Base-by-base conservation (phyloP, 2,888 invertebrate species). In the Imbricaverruca yamaguchii region DNA sequence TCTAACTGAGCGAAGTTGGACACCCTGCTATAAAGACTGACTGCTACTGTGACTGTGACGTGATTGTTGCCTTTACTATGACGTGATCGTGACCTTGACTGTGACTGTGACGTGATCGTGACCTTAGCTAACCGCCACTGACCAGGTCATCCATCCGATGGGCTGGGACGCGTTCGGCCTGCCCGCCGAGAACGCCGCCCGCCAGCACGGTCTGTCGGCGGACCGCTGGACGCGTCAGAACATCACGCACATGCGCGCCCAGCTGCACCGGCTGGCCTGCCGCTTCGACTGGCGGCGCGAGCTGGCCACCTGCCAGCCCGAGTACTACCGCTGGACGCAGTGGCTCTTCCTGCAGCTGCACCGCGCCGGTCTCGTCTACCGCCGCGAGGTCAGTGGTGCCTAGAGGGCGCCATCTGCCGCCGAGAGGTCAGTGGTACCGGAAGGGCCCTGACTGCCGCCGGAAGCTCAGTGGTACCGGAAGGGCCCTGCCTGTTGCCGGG, bases 121-220 rank as follows among this genome's bases (percentile, higher is more conserved):
- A 9, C n/a, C 65, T 12, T 12, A 9, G 9, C 57, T 57, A 12
- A 57, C 57, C 57, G 57, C 10, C 12, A 57, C 57, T 57, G 57
- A 15, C 23, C 80, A 91, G 88, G 91, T 92, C 0, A 90, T 98
- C 83, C 98, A 98, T 88, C 99, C 99, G 0, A 98, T 99, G 89
- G 99, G 99, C 0, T 99, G 98, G 97, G 99, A 99, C 90, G 95
- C 98, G 0, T 99, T 99, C 90, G 99, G 99, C 10, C 89, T 99
- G 81, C 99, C 99, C 1, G 99, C 99, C 8, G 99, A 99, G 89
- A 99, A 99, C 90, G 99, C 99, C 80, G 99, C 99, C 0, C 92
- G 95, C 84, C 93, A 97, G 86, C 89, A 92, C 77, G 91, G 93
- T 74, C 89, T 95, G 69, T 90, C 92, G 83, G 95, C 99, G 4